phyloP scores from a whole-genome alignment of 2,888 invertebrate genomes.

The Phorcus lineatus region DNA sequence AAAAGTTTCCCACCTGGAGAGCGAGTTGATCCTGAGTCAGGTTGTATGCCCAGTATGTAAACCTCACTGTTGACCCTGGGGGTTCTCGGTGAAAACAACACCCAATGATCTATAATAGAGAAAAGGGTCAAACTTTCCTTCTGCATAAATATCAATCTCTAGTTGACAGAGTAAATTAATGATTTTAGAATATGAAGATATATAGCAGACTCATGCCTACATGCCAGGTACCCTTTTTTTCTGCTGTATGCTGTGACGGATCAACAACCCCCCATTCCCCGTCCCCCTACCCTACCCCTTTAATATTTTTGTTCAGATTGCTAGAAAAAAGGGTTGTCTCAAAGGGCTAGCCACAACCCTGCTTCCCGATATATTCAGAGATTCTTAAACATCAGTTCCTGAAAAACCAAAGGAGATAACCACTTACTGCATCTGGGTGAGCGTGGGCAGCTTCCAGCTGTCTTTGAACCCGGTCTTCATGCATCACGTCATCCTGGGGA shows the following conservation, averaged over 20 bases:
- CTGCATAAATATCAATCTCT: not conserved
- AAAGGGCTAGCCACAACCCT: too few relatives aligned
- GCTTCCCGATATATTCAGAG: too few relatives aligned
- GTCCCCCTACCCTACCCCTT: too few relatives aligned
- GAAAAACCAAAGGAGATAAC: not conserved
- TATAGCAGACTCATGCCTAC: too few relatives aligned
- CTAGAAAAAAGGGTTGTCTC: too few relatives aligned
- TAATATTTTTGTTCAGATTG: too few relatives aligned
- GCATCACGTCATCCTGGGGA: constrained; percentile 84
- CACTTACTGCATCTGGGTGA: constrained; percentile 56
- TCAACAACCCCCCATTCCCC: too few relatives aligned
- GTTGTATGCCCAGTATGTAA: constrained; percentile 85
- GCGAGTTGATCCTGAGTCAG: constrained; percentile 79
- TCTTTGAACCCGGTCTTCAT: constrained; percentile 78
- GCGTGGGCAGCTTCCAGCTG: constrained; percentile 55
- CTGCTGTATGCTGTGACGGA: too few relatives aligned
- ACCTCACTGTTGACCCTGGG: constrained; percentile 81
- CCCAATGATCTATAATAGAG: constrained; percentile 79
- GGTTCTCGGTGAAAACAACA: constrained; percentile 80
- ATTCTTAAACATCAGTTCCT: too few relatives aligned
- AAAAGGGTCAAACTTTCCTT: not conserved
- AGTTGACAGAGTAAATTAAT: too few relatives aligned
- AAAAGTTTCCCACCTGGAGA: constrained; percentile 67
- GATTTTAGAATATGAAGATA: too few relatives aligned
- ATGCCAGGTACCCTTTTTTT: too few relatives aligned